A percentile compares a stretch with the other conserved stretches of the same genome.
These are phyloP conservation scores for Eilema depressum DNA, from an alignment of 2,888 invertebrate species.

Conservation along the genomic window DNA sequence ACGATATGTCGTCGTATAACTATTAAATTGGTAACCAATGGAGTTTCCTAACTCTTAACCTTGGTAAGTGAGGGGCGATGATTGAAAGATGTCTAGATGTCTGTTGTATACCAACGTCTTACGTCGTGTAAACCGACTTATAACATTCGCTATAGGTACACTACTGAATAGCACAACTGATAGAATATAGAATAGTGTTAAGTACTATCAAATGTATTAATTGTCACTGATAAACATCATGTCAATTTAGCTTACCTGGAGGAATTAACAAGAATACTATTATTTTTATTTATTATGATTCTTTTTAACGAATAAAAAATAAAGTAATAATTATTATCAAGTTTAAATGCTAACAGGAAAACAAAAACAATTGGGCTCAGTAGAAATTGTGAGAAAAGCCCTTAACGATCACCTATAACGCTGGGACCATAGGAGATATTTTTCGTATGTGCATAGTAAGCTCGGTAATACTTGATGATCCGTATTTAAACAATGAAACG, in stretches of 20 bases:
- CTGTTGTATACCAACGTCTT: slow-evolving; percentile 5
- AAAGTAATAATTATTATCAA: too few relatives aligned
- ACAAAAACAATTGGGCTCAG: background rate
- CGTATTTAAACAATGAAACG: background rate
- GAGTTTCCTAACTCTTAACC: slow-evolving; percentile 36
- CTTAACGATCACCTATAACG: background rate
- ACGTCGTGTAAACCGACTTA: background rate
- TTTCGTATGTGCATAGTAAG: background rate
- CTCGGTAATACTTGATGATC: background rate
- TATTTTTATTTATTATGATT: too few relatives aligned
- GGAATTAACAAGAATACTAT: background rate
- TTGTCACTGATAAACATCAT: background rate
- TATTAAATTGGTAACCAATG: slow-evolving; percentile 40
- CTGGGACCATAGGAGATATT: background rate
- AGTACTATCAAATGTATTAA: too few relatives aligned
- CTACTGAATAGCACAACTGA: too few relatives aligned
- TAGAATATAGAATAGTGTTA: background rate
- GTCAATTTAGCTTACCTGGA: background rate
- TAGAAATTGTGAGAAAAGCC: background rate
- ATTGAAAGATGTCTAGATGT: slow-evolving; percentile 34
- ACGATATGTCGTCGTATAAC: slow-evolving; percentile 26
- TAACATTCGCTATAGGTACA: slow-evolving; percentile 2
- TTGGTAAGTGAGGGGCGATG: slow-evolving; percentile 49
- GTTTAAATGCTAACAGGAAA: background rate
- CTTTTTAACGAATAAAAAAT: too few relatives aligned